Conservation (phyloP, 2,113 vertebrate species). For the Thryonomys swinderianus region DNA sequence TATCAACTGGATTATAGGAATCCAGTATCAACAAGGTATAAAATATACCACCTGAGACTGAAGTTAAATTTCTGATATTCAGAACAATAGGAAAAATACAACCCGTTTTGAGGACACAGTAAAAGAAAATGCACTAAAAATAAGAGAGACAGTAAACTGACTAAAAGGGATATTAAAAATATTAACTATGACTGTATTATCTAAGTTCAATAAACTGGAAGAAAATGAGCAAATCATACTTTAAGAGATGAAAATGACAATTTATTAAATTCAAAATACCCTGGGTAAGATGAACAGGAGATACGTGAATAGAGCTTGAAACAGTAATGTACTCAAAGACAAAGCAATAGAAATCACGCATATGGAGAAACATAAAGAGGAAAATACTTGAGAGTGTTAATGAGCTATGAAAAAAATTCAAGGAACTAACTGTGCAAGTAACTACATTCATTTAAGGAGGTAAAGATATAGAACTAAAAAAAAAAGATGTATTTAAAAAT, state of each 20-base stretch:
- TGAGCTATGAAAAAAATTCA: neutral
- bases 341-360: neutral
- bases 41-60: neutral
- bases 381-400: neutral
- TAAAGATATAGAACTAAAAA: neutral
- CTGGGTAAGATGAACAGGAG: neutral
- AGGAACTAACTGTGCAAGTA: neutral
- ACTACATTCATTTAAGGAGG: neutral
- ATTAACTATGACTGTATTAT: neutral
- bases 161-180: neutral
- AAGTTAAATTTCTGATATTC: neutral
- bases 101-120: neutral
- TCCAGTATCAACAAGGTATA: neutral
- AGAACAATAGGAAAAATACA: neutral
- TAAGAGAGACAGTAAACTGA: neutral
- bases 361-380: neutral
- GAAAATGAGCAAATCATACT: neutral
- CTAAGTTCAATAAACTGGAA: neutral
- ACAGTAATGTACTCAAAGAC: neutral
- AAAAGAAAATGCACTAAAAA: neutral
- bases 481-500: neutral
- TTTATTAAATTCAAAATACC: neutral
- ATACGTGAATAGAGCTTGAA: neutral
- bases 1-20: neutral
- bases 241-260: neutral